Base-by-base conservation (phyloP, 2,888 invertebrate species). In the Hirtodrosophila alboralis region DNA sequence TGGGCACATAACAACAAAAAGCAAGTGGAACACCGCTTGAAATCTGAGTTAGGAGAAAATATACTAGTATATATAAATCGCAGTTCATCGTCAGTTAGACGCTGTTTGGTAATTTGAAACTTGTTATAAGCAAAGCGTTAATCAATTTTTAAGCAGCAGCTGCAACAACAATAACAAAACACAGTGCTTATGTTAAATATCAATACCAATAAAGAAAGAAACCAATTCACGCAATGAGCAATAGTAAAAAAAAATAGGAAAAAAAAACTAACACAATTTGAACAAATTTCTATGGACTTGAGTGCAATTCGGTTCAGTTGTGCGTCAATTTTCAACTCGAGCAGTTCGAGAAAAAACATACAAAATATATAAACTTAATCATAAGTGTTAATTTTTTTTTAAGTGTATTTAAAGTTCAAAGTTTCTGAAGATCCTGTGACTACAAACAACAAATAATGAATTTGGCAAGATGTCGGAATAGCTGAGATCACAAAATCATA, bases 381-480 rank as follows among this genome's bases (percentile, higher is more conserved):
- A n/a, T n/a, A n/a, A n/a, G n/a, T n/a, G n/a, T n/a, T 8, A 13
- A 7, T 43, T 68, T 63, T 69, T 60, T 60, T 51, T 60, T 3
- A 3, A 31, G 14, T 43, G 13, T 36, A 4, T 12, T 28, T 34
- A 14, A 7, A 38, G 2, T 4, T 4, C 6, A 2, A 7, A 7
- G 23, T 7, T 3, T 21, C 3, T 4, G 18, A 36, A 30, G 30
- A 9, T 53, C 47, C 52, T 51, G 27, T 4, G 6, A 7, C 8
- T 13, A 27, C 9, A 4, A 36, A 38, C 38, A 6, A 67, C 86
- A 88, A 81, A 81, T 87, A 84, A 79, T 75, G 87, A 75, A 89
- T 77, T 88, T 89, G 89, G 89, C 89, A 89, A 89, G 89, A 89
- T 89, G 90, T 89, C 89, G 89, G 90, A 89, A 90, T 89, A 90